Conservation (phyloP, 2,888 invertebrate species). For the Drosophila fungiperda region DNA sequence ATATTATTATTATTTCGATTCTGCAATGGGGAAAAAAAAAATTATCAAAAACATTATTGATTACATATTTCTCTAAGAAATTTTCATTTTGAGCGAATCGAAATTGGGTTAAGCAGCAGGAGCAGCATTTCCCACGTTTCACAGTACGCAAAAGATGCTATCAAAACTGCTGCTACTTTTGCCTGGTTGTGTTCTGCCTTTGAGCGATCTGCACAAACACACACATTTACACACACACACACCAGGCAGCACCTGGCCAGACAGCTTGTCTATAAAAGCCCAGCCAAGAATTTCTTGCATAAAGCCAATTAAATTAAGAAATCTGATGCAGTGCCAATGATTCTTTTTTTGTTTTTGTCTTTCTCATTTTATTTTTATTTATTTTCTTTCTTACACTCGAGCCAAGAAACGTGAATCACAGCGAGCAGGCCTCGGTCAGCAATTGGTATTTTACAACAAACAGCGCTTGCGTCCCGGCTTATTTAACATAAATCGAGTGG, state of each 20-base stretch:
- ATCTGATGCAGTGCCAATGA: slow-evolving; percentile 78
- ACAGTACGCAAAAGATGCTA: slow-evolving; percentile 31
- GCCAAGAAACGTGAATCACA: slow-evolving; percentile 62
- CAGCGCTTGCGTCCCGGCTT: slow-evolving; percentile 72
- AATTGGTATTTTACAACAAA: slow-evolving; percentile 81
- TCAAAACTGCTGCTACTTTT: slow-evolving; percentile 19
- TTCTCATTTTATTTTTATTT: background rate
- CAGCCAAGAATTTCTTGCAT: slow-evolving; percentile 73
- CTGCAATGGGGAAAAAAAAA: background rate
- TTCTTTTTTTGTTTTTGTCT: slow-evolving; percentile 24
- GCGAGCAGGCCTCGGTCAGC: slow-evolving; percentile 32
- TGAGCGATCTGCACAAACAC: slow-evolving; percentile 22
- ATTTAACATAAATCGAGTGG: slow-evolving; percentile 83
- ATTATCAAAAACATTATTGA: slow-evolving; percentile 15
- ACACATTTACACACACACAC: slow-evolving; percentile 4
- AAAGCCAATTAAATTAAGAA: slow-evolving; percentile 81
- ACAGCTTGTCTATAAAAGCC: slow-evolving; percentile 77
- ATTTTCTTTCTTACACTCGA: background rate
- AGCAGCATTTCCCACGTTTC: slow-evolving; percentile 52
- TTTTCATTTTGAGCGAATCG: slow-evolving; percentile 27
- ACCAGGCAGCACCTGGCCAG: slow-evolving; percentile 60
- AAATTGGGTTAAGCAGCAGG: slow-evolving; percentile 57
- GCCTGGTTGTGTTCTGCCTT: slow-evolving; percentile 23
- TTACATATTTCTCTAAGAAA: background rate
- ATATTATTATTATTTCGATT: slow-evolving; percentile 22